Conservation (phyloP, 37 sponge, comb jelly and placozoan species). For the Amphimedon queenslandica region DNA sequence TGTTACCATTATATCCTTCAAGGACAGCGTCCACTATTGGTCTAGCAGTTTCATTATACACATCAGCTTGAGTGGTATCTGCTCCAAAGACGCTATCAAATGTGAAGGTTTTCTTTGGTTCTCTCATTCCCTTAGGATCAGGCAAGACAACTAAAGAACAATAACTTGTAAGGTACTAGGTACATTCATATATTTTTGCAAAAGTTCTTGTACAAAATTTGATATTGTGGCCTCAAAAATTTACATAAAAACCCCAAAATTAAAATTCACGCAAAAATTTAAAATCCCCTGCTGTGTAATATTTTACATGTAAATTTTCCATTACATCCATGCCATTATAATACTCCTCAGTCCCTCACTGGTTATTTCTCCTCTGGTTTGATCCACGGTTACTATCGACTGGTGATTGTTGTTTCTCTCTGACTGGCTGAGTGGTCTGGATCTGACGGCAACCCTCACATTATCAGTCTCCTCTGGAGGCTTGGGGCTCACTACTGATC, state of each 20-base stretch:
- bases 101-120: constrained; percentile 50
- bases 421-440: constrained; percentile 70
- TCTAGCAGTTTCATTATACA: constrained; percentile 87
- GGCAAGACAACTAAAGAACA: not conserved
- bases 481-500: no score
- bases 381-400: constrained; percentile 55
- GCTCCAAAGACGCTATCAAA: constrained; percentile 92
- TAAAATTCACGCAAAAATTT: no score
- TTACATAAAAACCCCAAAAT: no score
- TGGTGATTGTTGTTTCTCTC: constrained; percentile 33
- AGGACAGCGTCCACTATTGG: constrained; percentile 92
- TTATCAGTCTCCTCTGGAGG: constrained; percentile 62
- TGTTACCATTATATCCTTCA: constrained; percentile 94
- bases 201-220: no score
- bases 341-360: not conserved
- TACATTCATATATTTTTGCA: not conserved
- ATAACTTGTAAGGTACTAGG: not conserved
- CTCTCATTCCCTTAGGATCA: constrained; percentile 15
- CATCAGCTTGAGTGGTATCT: constrained; percentile 81
- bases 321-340: no score
- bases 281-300: no score
- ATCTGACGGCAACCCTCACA: constrained; percentile 89
- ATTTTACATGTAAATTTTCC: no score
- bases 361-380: constrained; percentile 57
- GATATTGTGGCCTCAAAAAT: no score